These are phyloP conservation scores for Temnothorax longispinosus DNA, from an alignment of 1,140 invertebrate species.

Conservation along the genomic window DNA sequence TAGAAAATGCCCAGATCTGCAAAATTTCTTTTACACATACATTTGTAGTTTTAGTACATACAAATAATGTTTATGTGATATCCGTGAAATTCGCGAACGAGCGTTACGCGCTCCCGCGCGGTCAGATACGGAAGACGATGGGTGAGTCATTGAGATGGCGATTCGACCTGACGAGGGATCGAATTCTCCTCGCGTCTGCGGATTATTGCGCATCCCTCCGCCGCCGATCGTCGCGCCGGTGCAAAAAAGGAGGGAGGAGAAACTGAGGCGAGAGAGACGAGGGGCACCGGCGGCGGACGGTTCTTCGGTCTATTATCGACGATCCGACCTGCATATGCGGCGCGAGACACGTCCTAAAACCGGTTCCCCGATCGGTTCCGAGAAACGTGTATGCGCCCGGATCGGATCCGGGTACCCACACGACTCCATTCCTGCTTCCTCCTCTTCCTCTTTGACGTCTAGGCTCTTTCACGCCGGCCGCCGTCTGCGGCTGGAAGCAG, in stretches of 20 bases:
- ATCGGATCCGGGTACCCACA: constrained; percentile 82
- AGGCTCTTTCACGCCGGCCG: constrained; percentile 72
- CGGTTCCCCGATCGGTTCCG: constrained; percentile 80
- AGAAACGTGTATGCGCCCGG: constrained; percentile 70
- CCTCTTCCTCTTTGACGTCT: constrained; percentile 54
- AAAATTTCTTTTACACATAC: neutral
- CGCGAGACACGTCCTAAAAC: constrained; percentile 76
- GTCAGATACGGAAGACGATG: constrained; percentile 30
- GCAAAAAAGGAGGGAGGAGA: constrained; percentile 51
- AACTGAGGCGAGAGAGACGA: constrained; percentile 28
- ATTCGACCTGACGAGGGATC: constrained; percentile 63
- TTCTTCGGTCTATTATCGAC: constrained; percentile 78
- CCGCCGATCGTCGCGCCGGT: constrained; percentile 38
- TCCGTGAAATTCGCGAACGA: neutral
- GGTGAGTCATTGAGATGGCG: constrained; percentile 63
- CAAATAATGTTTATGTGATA: neutral
- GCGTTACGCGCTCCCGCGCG: neutral
- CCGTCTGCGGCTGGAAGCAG: constrained; percentile 75
- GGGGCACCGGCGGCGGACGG: constrained; percentile 65
- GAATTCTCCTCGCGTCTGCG: constrained; percentile 68
- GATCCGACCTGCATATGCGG: constrained; percentile 70
- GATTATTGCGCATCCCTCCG: constrained; percentile 69
- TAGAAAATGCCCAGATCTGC: neutral
- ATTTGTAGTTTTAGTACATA: neutral
- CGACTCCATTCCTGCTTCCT: constrained; percentile 47